Base-by-base conservation (phyloP, 2,113 vertebrate genomes). In the Ptilonorhynchus violaceus region DNA sequence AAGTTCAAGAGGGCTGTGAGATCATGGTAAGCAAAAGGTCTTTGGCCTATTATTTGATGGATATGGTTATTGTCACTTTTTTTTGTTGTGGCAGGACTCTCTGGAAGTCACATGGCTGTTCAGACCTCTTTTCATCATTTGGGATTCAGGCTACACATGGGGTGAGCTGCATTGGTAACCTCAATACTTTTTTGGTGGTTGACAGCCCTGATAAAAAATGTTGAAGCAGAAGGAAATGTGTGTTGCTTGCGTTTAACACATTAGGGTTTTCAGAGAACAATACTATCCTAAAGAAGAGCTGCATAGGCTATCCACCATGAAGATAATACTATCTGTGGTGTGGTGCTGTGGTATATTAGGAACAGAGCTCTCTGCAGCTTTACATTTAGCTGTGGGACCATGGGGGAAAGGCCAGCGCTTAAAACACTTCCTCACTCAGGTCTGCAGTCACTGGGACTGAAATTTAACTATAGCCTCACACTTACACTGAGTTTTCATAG, bases 161-260 rank as follows among this genome's bases (percentile, higher is more conserved):
- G 15, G 47, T 88, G 60, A 89, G 27, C 22, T 55, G 10, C 41
- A 37, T 0, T 62, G 19, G n/a, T 58, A 89, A 33, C 8, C 22
- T 2, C 44, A 60, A 27, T 30, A 64, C 3, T 35, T 64, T 66
- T 46, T 66, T 5, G 4, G 21, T 60, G 19, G 13, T 15, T 3
- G 18, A 15, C 21, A 55, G 5, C 10, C 18, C 14, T 33, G 23
- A 41, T 41, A 44, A 72, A 86, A 89, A 60, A 11, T 7, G 21
- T 24, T 55, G 23, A 83, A 73, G 9, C 47, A 60, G 46, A 41
- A 13, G 1, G 2, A 0, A 0, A 2, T 2, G 17, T 44, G 22
- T 55, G 78, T 39, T 85, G 17, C 37, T 69, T 47, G 3, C 10
- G 13, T 41, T 85, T 20, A 53, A 60, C 22, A 50, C 4, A 1